Conservation (phyloP, 2,797 vertebrate species). For the Tragopan temminckii region DNA sequence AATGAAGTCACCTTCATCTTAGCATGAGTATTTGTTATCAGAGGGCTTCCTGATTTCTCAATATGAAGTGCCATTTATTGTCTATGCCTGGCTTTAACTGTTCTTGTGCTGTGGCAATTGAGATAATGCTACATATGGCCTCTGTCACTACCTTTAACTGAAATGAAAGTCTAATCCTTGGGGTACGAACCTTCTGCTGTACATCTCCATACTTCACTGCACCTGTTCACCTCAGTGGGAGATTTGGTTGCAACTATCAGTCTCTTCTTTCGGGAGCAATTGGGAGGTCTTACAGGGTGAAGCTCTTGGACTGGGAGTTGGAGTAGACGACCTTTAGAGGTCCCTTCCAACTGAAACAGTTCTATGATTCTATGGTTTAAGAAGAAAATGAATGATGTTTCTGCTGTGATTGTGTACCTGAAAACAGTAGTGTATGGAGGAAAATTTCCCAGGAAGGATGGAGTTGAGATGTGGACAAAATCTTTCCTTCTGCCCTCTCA, state of each 20-base stretch:
- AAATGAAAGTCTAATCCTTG: not conserved
- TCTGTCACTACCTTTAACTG: not conserved
- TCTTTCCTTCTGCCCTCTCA: not conserved
- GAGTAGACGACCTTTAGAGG: too few species aligned
- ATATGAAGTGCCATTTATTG: not conserved
- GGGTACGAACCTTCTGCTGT: not conserved
- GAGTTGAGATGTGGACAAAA: not conserved
- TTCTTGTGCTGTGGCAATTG: not conserved
- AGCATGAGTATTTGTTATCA: not conserved
- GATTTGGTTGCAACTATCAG: not conserved
- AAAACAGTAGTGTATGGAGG: not conserved
- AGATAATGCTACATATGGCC: not conserved
- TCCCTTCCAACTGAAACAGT: too few species aligned
- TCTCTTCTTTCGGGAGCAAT: not conserved
- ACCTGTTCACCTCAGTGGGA: not conserved
- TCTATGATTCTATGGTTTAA: not conserved
- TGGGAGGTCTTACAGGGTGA: not conserved
- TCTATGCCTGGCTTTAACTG: not conserved
- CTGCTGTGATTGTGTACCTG: not conserved
- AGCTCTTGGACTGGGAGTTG: not conserved
- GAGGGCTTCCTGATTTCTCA: not conserved
- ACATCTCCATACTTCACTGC: not conserved
- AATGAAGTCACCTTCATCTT: conserved; percentile 6
- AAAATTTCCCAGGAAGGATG: not conserved
- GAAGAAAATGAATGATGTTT: not conserved